phyloP scores from a whole-genome alignment of 2,797 vertebrate species.

The Malacoctenus gilli region DNA sequence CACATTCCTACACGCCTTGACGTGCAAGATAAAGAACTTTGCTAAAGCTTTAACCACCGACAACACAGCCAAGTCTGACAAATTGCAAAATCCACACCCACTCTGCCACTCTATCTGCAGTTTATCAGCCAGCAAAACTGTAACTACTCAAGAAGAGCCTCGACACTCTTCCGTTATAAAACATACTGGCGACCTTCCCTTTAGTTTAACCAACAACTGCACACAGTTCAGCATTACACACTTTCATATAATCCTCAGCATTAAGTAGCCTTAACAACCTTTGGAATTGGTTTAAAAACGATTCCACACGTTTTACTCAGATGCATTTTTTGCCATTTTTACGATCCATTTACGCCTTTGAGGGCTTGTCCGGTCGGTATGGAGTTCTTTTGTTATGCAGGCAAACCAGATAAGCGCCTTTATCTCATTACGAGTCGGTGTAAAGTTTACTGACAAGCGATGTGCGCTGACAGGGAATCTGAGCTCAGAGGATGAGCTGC shows the following conservation, averaged over 20 bases:
- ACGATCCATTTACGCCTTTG: no score
- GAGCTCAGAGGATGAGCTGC: constrained; percentile 1
- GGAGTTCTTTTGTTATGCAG: neutral
- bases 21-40: constrained; percentile 17
- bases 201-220: constrained; percentile 9
- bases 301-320: no score
- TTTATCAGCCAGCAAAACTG: constrained; percentile 15
- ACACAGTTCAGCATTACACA: constrained; percentile 60
- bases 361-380: no score
- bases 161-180: constrained; percentile 23
- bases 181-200: no score
- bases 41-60: no score
- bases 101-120: constrained; percentile 1
- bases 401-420: neutral
- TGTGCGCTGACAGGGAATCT: constrained; percentile 22
- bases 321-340: no score
- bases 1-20: constrained; percentile 30
- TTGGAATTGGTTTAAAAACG: no score
- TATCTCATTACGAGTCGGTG: neutral
- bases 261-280: no score
- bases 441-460: constrained; percentile 30
- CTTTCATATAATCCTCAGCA: no score
- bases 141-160: neutral
- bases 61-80: neutral
- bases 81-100: neutral